Percentiles rank a stretch among this genome's conserved stretches.
phyloP scores from a whole-genome alignment of 2,113 vertebrate genomes.

The Chlorodrepanis virens region DNA sequence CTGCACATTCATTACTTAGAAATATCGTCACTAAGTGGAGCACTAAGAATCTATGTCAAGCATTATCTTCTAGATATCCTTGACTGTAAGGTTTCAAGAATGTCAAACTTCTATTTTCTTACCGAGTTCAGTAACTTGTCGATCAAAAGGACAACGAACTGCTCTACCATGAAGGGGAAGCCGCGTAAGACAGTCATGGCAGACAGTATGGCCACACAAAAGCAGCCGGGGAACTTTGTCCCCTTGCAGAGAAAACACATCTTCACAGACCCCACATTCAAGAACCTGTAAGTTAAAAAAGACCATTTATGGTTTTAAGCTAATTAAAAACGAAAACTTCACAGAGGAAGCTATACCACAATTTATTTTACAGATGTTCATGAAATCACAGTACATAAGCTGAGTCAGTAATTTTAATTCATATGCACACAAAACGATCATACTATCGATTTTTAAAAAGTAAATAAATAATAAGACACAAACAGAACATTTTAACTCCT shows the following conservation, averaged over 20 bases:
- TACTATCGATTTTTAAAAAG: accelerated
- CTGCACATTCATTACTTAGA: background rate
- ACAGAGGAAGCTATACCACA: accelerated
- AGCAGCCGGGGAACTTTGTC: constrained; percentile 95
- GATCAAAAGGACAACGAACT: constrained; percentile 94
- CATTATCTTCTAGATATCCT: background rate
- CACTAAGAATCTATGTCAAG: background rate
- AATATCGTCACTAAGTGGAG: background rate
- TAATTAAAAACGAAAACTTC: background rate
- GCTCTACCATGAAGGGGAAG: constrained; percentile 93
- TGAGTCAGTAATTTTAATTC: background rate
- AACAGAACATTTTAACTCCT: background rate
- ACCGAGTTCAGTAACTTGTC: constrained; percentile 96
- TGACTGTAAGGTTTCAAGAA: background rate
- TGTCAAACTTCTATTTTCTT: constrained; percentile 2
- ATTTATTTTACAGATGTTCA: background rate
- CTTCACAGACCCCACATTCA: constrained; percentile 97
- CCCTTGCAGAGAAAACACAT: constrained; percentile 96
- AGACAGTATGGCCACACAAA: constrained; percentile 95
- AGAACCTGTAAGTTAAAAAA: constrained; percentile 80
- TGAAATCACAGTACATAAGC: background rate
- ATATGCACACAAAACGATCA: accelerated
- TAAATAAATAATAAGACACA: background rate
- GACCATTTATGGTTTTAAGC: background rate
- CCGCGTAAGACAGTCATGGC: constrained; percentile 94